A percentile compares a stretch with the other conserved stretches of the same genome.
Evolutionary conservation across 2,113 vertebrate genomes (phyloP).

Genomic region (Ranitomeya variabilis): DNA sequence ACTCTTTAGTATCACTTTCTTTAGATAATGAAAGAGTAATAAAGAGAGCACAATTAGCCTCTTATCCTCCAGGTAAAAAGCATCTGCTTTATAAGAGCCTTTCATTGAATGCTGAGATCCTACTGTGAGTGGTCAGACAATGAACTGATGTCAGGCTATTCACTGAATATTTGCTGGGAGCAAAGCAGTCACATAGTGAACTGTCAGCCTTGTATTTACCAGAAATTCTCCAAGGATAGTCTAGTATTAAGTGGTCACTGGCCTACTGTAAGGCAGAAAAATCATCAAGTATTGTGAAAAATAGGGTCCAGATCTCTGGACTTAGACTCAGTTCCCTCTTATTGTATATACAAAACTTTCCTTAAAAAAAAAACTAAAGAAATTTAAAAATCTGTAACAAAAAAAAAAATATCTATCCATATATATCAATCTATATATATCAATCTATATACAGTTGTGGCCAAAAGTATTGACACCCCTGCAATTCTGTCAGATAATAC

Average conservation of each 20-base stretch:
- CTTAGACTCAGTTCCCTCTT: no score
- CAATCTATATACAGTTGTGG: no score
- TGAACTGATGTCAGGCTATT: slow-evolving; percentile 38
- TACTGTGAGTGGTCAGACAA: slow-evolving; percentile 46
- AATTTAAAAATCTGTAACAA: no score
- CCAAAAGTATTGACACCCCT: no score
- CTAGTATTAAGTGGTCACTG: not conserved
- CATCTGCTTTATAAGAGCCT: slow-evolving; percentile 41
- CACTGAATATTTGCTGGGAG: slow-evolving; percentile 36
- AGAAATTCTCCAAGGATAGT: not conserved
- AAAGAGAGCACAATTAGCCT: slow-evolving; percentile 52
- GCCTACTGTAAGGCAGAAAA: not conserved
- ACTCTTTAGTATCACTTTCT: slow-evolving; percentile 40
- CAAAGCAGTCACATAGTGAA: slow-evolving; percentile 28
- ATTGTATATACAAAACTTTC: no score
- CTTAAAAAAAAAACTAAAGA: no score
- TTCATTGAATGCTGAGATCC: slow-evolving; percentile 34
- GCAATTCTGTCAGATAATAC: no score
- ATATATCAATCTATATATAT: no score
- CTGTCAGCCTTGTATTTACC: slow-evolving; percentile 13
- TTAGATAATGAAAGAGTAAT: slow-evolving; percentile 47
- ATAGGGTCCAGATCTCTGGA: no score
- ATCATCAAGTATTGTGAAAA: not conserved
- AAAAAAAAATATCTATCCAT: no score
- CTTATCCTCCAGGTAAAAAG: slow-evolving; percentile 55